Conservation (phyloP, 2,888 invertebrate genomes). For the Campoplex capitator region DNA sequence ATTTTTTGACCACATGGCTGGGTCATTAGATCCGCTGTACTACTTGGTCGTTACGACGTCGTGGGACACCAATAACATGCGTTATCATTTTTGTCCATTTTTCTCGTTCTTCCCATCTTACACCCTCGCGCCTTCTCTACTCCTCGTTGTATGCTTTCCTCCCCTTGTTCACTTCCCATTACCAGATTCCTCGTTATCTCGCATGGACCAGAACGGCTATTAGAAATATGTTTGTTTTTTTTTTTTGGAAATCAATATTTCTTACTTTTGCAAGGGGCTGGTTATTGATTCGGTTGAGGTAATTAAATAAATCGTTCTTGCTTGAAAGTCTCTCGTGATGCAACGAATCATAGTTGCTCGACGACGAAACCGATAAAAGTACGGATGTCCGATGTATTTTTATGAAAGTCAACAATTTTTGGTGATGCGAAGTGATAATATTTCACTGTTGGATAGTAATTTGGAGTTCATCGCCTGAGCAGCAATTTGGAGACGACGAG, state of each 20-base stretch:
- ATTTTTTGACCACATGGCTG: constrained; percentile 77
- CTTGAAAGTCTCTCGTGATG: not conserved
- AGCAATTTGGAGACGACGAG: not conserved
- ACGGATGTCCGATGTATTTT: not conserved
- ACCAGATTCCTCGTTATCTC: constrained; percentile 36
- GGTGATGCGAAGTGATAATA: not conserved
- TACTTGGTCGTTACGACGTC: constrained; percentile 32
- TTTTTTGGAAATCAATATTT: not conserved
- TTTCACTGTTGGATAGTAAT: not conserved
- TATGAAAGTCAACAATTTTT: not conserved
- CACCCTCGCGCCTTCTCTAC: not conserved
- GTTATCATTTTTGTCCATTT: constrained; percentile 36
- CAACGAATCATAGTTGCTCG: not conserved
- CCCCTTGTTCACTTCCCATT: constrained; percentile 5
- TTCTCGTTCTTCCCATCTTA: not conserved
- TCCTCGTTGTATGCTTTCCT: not conserved
- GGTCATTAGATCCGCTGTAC: constrained; percentile 73
- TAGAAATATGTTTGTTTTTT: constrained; percentile 6
- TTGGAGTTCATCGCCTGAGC: not conserved
- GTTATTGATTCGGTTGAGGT: not conserved
- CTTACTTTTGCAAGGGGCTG: not conserved
- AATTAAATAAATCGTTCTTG: not conserved
- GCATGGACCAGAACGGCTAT: constrained; percentile 14
- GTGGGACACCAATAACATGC: constrained; percentile 52
- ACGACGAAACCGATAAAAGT: no score